phyloP scores from a whole-genome alignment of 2,113 vertebrate genomes.

The Aplodontia rufa region DNA sequence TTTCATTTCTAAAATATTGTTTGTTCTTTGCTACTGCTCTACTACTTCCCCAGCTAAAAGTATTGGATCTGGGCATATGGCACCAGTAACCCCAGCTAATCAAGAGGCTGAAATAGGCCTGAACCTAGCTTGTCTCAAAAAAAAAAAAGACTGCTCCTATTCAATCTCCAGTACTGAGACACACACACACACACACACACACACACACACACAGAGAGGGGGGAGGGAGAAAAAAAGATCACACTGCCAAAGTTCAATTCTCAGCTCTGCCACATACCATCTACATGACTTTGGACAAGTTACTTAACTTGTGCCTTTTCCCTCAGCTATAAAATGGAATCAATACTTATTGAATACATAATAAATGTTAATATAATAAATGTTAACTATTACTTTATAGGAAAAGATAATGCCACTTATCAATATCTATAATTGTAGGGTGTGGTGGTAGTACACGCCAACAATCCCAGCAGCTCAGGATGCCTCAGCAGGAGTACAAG shows the following conservation, averaged over 20 bases:
- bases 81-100: neutral
- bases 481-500: no score
- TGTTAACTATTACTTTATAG: neutral
- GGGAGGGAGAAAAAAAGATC: neutral
- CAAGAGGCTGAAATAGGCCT: neutral
- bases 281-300: neutral
- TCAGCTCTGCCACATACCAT: neutral
- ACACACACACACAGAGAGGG: no score
- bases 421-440: neutral
- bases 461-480: no score
- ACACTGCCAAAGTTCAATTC: neutral
- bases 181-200: no score
- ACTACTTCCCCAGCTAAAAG: neutral
- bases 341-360: neutral
- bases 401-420: neutral
- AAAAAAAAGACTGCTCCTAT: neutral
- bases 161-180: neutral
- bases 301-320: neutral
- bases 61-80: neutral
- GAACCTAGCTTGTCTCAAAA: neutral
- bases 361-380: conserved; percentile 1
- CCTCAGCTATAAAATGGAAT: neutral
- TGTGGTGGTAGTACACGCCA: no score
- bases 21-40: neutral
- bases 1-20: neutral